Conservation (phyloP, 2,797 vertebrate genomes). For the Acipenser oxyrinchus region DNA sequence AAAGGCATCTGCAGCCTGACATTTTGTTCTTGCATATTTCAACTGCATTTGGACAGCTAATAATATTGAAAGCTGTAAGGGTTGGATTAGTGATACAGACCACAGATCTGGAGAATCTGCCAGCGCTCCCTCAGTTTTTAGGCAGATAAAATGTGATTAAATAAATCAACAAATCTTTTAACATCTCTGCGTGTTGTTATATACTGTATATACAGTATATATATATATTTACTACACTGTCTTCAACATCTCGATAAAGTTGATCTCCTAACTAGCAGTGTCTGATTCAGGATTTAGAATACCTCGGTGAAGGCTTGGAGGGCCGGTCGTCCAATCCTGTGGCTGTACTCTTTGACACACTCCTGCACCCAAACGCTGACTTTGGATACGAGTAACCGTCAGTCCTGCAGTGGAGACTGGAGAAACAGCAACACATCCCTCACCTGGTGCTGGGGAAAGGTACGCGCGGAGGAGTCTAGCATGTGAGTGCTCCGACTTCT, state of each 20-base stretch:
- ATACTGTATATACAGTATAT: no score
- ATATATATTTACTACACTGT: no score
- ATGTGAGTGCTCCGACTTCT: conserved; percentile 60
- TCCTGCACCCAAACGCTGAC: conserved; percentile 94
- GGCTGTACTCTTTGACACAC: conserved; percentile 87
- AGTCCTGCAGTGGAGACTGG: conserved; percentile 85
- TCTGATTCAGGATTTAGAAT: conserved; percentile 77
- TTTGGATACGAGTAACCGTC: conserved; percentile 86
- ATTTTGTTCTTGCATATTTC: no score
- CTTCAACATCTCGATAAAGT: not conserved
- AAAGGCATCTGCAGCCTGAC: no score
- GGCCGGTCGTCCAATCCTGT: conserved; percentile 90
- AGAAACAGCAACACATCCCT: conserved; percentile 82
- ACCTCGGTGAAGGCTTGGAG: conserved; percentile 91
- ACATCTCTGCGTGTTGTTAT: not conserved
- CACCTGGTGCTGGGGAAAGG: conserved; percentile 89
- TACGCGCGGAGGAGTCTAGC: conserved; percentile 90
- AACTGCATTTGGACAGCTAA: no score
- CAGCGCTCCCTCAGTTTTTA: not conserved
- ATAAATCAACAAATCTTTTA: not conserved
- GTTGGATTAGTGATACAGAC: no score
- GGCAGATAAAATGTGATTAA: not conserved
- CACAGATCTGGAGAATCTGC: no score
- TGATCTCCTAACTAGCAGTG: not conserved
- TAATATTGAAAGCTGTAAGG: no score